phyloP scores from a whole-genome alignment of 1,140 invertebrate species.

The Idris sp. region DNA sequence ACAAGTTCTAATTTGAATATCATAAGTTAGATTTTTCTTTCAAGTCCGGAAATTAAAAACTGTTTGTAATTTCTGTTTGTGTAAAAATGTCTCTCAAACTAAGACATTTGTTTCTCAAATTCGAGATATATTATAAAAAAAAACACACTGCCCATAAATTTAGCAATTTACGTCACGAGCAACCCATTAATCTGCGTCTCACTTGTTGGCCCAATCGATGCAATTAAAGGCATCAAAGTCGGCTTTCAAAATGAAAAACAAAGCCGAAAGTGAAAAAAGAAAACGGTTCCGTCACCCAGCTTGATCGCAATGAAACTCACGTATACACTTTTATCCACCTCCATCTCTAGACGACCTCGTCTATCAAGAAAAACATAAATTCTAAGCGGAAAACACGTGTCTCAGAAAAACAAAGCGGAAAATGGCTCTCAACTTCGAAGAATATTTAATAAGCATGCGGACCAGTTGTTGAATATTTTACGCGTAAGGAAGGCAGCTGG shows the following conservation, averaged over 20 bases:
- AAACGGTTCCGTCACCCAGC: neutral
- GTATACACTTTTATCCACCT: conserved; percentile 6
- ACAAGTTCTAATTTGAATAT: too few species aligned
- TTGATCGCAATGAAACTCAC: conserved; percentile 38
- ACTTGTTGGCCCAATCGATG: conserved; percentile 6
- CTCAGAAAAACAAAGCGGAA: too few species aligned
- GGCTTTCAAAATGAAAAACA: conserved; percentile 18
- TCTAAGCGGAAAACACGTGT: too few species aligned
- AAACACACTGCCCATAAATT: neutral
- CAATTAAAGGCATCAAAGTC: conserved; percentile 31
- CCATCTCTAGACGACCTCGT: too few species aligned
- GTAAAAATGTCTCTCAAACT: too few species aligned
- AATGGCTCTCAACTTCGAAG: too few species aligned
- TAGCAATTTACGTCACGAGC: conserved; percentile 15
- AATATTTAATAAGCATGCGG: conserved; percentile 55
- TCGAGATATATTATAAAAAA: too few species aligned
- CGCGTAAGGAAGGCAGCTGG: conserved; percentile 78
- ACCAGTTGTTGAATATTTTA: conserved; percentile 77
- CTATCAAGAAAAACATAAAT: too few species aligned
- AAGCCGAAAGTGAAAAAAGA: conserved; percentile 27
- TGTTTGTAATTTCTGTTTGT: too few species aligned
- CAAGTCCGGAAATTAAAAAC: too few species aligned
- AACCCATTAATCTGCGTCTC: conserved; percentile 16
- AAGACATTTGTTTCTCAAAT: too few species aligned
- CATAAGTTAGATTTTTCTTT: too few species aligned